Conservation (phyloP, 2,113 vertebrate genomes). For the Pelusios castaneus region DNA sequence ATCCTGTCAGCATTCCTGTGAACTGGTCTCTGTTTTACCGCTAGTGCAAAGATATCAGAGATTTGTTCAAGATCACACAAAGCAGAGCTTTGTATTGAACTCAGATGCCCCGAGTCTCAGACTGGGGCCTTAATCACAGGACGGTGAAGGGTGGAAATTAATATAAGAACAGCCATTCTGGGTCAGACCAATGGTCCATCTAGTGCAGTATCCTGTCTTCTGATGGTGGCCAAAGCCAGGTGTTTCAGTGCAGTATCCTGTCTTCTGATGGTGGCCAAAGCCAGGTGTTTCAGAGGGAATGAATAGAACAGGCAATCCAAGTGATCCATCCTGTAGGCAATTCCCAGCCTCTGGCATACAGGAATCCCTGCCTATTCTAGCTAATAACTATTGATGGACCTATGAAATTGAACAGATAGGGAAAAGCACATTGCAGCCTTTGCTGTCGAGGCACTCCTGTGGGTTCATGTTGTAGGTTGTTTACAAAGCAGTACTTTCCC, state of each 20-base stretch:
- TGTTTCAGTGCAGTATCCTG: no score
- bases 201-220: no score
- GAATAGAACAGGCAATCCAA: no score
- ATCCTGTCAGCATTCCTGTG: accelerated
- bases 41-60: not conserved
- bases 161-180: no score
- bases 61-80: not conserved
- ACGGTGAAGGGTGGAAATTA: not conserved
- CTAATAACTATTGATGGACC: no score
- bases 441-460: not conserved
- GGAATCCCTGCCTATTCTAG: no score
- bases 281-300: no score
- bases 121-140: accelerated
- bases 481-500: not conserved
- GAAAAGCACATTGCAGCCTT: not conserved
- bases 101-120: accelerated
- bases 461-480: not conserved
- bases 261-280: no score
- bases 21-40: not conserved
- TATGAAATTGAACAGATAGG: not conserved
- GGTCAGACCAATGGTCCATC: no score
- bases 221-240: no score
- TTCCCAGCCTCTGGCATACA: no score
- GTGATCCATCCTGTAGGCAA: no score
- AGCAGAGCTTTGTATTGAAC: not conserved